Evolutionary conservation across 2,797 vertebrate genomes (phyloP).

Genomic region (Microctenopoma steveboyesi): DNA sequence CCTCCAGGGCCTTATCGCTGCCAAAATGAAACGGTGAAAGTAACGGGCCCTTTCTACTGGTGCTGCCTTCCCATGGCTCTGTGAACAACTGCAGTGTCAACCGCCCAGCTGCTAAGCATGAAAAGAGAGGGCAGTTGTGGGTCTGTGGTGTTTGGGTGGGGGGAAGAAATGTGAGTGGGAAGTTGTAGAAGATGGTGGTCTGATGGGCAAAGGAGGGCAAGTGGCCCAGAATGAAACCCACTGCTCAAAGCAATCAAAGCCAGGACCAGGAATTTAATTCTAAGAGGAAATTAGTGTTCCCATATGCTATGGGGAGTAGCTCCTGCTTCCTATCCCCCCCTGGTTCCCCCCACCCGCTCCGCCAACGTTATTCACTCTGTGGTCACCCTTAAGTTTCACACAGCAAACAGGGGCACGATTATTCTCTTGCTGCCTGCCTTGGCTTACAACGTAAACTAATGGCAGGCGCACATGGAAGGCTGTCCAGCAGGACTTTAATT

Average conservation of each 20-base stretch:
- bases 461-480: background rate
- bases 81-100: background rate
- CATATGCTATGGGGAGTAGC: background rate
- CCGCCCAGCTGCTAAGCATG: background rate
- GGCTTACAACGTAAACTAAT: constrained; percentile 4
- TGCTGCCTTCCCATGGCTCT: background rate
- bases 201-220: background rate
- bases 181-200: background rate
- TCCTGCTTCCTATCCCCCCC: background rate
- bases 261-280: constrained; percentile 2
- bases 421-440: constrained; percentile 16
- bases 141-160: background rate
- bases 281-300: constrained; percentile 5
- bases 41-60: background rate
- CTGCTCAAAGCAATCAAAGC: constrained; percentile 6
- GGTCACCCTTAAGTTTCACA: constrained; percentile 28
- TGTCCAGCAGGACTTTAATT: background rate
- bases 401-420: constrained; percentile 41
- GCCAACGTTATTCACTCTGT: constrained; percentile 7
- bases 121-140: background rate
- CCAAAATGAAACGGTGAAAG: background rate
- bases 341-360: background rate
- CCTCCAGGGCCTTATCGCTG: background rate
- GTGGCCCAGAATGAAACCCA: background rate
- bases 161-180: background rate